Evolutionary conservation across 2,888 invertebrate species (phyloP).

Genomic region (Drosophila melanocephala): DNA sequence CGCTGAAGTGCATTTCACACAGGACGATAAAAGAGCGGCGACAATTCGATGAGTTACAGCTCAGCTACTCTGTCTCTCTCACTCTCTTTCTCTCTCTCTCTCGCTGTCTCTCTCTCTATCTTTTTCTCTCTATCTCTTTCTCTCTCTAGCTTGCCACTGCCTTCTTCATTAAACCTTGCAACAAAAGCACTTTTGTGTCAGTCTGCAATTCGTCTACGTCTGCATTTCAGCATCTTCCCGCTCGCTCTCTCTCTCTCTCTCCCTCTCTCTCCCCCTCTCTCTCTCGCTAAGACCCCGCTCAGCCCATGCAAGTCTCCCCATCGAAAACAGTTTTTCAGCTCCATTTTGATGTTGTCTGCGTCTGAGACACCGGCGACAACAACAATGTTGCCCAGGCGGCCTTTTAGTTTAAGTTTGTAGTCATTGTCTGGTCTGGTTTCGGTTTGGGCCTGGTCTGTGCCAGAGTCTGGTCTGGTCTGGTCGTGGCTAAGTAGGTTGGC

Average conservation of each 20-base stretch:
- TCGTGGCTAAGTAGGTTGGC: slow-evolving; percentile 67
- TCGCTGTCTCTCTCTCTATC: background rate
- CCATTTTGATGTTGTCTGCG: slow-evolving; percentile 80
- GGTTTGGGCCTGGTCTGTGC: slow-evolving; percentile 41
- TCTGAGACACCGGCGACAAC: slow-evolving; percentile 76
- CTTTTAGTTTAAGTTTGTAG: slow-evolving; percentile 79
- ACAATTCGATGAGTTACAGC: slow-evolving; percentile 37
- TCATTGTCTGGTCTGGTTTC: slow-evolving; percentile 54
- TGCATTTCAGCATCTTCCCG: slow-evolving; percentile 9
- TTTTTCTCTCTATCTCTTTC: background rate
- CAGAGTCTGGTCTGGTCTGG: slow-evolving; percentile 25
- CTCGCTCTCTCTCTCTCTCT: background rate
- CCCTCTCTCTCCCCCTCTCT: background rate
- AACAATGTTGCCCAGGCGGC: slow-evolving; percentile 61
- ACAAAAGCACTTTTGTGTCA: slow-evolving; percentile 82
- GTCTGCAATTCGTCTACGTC: slow-evolving; percentile 71
- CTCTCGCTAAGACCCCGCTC: background rate
- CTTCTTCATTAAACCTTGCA: slow-evolving; percentile 73
- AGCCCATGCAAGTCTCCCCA: background rate
- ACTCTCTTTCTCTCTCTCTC: background rate
- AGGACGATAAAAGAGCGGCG: slow-evolving; percentile 32
- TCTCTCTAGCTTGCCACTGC: slow-evolving; percentile 18
- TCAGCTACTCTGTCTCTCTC: background rate
- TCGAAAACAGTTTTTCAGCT: slow-evolving; percentile 44
- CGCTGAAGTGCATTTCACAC: slow-evolving; percentile 27